Evolutionary conservation across 1,140 invertebrate species (phyloP), one percentile per base, ranked within the genome.

Genomic region (Drosophila kepulauana): DNA sequence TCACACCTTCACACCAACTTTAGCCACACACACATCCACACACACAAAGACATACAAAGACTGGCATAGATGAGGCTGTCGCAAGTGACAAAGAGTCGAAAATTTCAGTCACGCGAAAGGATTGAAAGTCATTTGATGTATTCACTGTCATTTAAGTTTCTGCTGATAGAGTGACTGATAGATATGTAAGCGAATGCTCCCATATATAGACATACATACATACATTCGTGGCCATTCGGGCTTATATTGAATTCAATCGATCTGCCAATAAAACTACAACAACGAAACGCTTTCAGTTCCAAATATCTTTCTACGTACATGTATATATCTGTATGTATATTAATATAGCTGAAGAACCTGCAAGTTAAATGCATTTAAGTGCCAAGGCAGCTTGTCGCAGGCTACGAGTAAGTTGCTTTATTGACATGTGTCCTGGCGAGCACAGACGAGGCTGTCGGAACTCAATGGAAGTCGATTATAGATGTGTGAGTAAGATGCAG

Each of bases 111-210:
- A 88, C 84, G 84, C 84, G 84, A 87, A 88, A 79, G 84, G 84
- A 87, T 87, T 87, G 81, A 84, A 88, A 82, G 80, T 82, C 84
- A 81, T 82, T 87, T 87, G 84, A 87, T 82, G 84, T 88, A 87
- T 87, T 88, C 77, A 66, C 72, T 78, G 84, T 82, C 84, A 88
- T 88, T 87, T 87, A 84, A 88, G 84, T 88, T 87, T 74, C 72
- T 71, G 69, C 67, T 75, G 77, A 87, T 88, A 82, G 74, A 80
- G 67, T 66, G 67, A 78, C 48, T 68, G 64, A 81, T 85, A 81
- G 79, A 82, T 86, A 78, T 57, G 66, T 43, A 74, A 20, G n/a
- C 54, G 16, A 8, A 20, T 43, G 7, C 10, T 33, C 30, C 30
- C 30, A 33, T 33, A 33, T 33, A 33, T 3, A 25, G 20, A 33